Evolutionary conservation across 2,888 invertebrate genomes (phyloP), one percentile per base, ranked within the genome.

Genomic region (Acleris holmiana): DNA sequence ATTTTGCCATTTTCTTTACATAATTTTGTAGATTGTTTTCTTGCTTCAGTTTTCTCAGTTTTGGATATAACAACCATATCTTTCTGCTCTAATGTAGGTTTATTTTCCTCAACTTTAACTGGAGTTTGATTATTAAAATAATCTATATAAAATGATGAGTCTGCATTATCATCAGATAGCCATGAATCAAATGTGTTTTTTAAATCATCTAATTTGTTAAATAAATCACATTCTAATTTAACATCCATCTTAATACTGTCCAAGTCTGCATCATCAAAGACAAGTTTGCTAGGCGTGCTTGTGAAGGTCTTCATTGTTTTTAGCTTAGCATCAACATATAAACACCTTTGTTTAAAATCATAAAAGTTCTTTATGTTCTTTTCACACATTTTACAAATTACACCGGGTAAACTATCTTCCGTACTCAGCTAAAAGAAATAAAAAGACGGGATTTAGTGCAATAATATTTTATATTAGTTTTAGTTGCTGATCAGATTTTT

Each of bases 291-390:
- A 23, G 59, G 50, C 13, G 35, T 29, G 23, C 40, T 49, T 7
- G 47, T 15, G 40, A 2, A n/a, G 17, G 17, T 58, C 13, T 53
- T 54, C 48, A 40, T 61, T 53, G 25, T 51, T 59, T 61, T 69
- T 21, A 61, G 54, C 57, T 66, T 61, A 23, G 17, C 54, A 47
- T 73, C 69, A 13, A 73, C 61, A 59, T 65, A 62, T 61, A 75
- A 67, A 71, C 80, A 79, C 69, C 72, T 74, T 55, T 71, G 67
- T 68, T 80, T 81, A 50, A 82, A 83, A n/a, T 69, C 68, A 58
- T 77, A 78, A 68, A 78, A 82, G 13, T 68, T 65, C n/a, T 72
- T 67, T 4, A 83, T 66, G 60, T 69, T 74, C n/a, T 60, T 66
- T 53, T 75, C 73, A 67, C 83, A 82, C 19, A 48, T 21, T 44